Evolutionary conservation across 1,140 invertebrate species (phyloP), one percentile per base, ranked within the genome.

Genomic region (Centruroides vittatus): DNA sequence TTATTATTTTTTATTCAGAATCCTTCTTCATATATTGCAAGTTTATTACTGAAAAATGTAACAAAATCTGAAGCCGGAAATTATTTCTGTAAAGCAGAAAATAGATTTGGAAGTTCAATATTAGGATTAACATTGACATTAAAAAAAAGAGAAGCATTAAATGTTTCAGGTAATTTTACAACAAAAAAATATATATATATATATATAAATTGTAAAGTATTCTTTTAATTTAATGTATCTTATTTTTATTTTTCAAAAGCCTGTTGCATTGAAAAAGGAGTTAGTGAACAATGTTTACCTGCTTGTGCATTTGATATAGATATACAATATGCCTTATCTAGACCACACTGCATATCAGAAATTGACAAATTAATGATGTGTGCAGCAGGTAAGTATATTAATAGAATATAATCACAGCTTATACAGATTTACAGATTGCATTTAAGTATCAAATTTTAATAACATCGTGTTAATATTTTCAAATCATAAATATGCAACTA

Each of bases 301-400:
- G 86, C 86, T 5, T 89, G 87, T 74, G 81, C 81, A 47, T 86
- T 86, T 73, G 85, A 85, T 70, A 73, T 89, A 50, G 86, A 89
- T 71, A 85, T 89, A 67, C 86, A 88, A 68, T 80, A 82, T 48
- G 84, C 88, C 41, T 84, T 86, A 69, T 82, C 86, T 72, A 79
- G 80, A 51, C 82, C 84, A 0, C 81, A 86, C 68, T 89, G 87
- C 71, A 80, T 88, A 63, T 77, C 80, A 51, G 86, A 89, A 71
- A 86, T 89, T 68, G 82, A 88, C 71, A 90, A 89, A 69, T 74
- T 89, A 35, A 88, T 90, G 85, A 83, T 82, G 68, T 89, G 86
- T 68, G 86, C 85, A 4, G 83, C 86, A 60, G 86, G 87, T 75
- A 70, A 65, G 47, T 47, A 5, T 35, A 49, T 23, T 23, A 23